Evolutionary conservation across 2,888 invertebrate genomes (phyloP).

Genomic region (Maniola hyperantus): DNA sequence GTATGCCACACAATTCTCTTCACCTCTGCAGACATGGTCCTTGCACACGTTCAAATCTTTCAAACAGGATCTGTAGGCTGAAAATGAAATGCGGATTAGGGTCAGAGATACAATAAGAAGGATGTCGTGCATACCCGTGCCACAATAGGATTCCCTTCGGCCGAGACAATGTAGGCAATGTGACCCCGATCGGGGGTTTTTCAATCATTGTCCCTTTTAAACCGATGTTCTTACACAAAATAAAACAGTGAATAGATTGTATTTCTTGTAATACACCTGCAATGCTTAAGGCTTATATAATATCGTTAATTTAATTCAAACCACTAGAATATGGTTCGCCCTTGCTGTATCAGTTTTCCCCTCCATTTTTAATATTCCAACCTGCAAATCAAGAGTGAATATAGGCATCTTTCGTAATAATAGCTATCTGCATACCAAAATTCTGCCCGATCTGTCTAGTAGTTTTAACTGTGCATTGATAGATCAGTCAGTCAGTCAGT

Average conservation of each 20-base stretch:
- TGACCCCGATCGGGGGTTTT: not conserved
- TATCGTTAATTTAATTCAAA: too few species aligned
- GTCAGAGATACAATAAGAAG: slow-evolving; percentile 2
- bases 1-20: slow-evolving; percentile 63
- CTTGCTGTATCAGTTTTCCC: too few species aligned
- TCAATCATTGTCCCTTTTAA: not conserved
- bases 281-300: too few species aligned
- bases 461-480: too few species aligned
- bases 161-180: not conserved
- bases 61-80: slow-evolving; percentile 70
- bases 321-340: too few species aligned
- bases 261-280: not conserved
- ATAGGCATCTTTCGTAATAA: too few species aligned
- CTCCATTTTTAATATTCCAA: too few species aligned
- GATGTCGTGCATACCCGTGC: slow-evolving; percentile 6
- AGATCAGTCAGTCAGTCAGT: too few species aligned
- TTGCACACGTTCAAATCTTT: slow-evolving; percentile 61
- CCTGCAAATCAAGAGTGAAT: too few species aligned
- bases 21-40: slow-evolving; percentile 63
- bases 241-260: not conserved
- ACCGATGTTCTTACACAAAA: not conserved
- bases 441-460: too few species aligned
- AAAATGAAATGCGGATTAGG: slow-evolving; percentile 12
- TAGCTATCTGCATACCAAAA: too few species aligned
- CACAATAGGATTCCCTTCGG: slow-evolving; percentile 1